phyloP scores from a whole-genome alignment of 2,797 vertebrate species.

The Gallinago nigripennis region DNA sequence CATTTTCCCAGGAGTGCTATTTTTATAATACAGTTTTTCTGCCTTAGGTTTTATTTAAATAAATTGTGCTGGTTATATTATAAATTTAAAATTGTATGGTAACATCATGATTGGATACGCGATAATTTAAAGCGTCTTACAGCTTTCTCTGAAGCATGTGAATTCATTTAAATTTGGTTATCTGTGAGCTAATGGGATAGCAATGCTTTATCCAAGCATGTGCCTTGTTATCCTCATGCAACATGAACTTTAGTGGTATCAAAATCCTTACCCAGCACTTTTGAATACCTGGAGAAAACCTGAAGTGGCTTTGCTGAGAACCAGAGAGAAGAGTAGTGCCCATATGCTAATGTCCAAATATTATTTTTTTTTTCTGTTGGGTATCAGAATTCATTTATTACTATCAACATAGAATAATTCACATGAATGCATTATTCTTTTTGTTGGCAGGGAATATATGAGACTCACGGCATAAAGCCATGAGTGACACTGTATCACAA shows the following conservation, averaged over 20 bases:
- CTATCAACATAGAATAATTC: background rate
- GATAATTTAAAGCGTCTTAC: background rate
- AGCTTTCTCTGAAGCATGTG: background rate
- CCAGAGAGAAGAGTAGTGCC: background rate
- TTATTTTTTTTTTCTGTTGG: background rate
- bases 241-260: fast-evolving
- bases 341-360: background rate
- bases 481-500: background rate
- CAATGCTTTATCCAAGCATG: background rate
- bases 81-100: background rate
- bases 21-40: constrained; percentile 6
- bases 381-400: background rate
- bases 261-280: background rate
- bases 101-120: background rate
- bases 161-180: background rate
- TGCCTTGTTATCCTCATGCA: background rate
- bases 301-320: background rate
- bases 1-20: background rate
- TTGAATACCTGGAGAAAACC: background rate
- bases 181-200: background rate
- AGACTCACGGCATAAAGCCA: background rate
- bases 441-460: background rate
- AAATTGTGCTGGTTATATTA: background rate
- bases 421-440: background rate
- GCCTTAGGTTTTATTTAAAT: constrained; percentile 4